Evolutionary conservation across 1,140 invertebrate species (phyloP), one percentile per base, ranked within the genome.

Genomic region (Pantala flavescens): DNA sequence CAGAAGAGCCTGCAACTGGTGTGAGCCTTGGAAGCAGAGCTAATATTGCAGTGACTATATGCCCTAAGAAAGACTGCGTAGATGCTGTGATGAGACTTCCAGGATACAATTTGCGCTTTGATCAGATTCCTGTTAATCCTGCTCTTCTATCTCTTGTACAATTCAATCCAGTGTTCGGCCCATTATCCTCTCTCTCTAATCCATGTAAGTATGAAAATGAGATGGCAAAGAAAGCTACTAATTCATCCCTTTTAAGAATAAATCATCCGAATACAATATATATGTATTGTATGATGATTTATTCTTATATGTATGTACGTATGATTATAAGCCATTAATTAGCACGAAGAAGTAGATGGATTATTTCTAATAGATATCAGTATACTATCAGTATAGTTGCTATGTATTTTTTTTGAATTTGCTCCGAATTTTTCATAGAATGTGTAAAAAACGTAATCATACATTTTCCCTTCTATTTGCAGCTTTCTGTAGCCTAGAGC

Each of bases 401-500:
- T n/a, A n/a, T n/a, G n/a, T n/a, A n/a, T n/a, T n/a, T n/a, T n/a
- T n/a, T n/a, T n/a, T n/a, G n/a, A n/a, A n/a, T n/a, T n/a, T n/a
- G n/a, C n/a, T n/a, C n/a, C n/a, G n/a, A n/a, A n/a, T n/a, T n/a
- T n/a, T n/a, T n/a, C n/a, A n/a, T n/a, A n/a, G n/a, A n/a, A n/a
- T n/a, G n/a, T n/a, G n/a, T n/a, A n/a, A n/a, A n/a, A n/a, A n/a
- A n/a, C n/a, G n/a, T n/a, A n/a, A n/a, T n/a, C n/a, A n/a, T n/a
- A n/a, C n/a, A n/a, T n/a, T n/a, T n/a, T n/a, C n/a, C n/a, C n/a
- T 36, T 36, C 28, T 63, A 7, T 14, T 76, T 19, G 16, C 74
- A 75, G 77, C 71, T 16, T 71, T 76, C 24, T 78, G 77, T 73
- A 36, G 78, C 5, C 28, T 77, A 43, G 75, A 74, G 21, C 42